Evolutionary conservation across 2,113 vertebrate genomes (phyloP).

Genomic region (Bufo bufo): DNA sequence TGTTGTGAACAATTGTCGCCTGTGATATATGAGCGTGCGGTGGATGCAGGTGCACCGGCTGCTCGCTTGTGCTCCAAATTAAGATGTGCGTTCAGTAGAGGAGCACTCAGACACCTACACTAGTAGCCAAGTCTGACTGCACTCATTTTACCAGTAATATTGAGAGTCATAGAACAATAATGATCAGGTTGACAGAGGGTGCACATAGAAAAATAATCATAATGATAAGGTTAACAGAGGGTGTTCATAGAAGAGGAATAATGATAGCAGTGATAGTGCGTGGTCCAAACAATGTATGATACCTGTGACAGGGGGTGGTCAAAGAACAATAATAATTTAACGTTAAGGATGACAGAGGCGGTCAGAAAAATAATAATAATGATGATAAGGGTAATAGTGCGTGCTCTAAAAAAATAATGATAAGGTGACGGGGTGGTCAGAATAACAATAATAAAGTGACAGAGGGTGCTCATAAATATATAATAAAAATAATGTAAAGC

Average conservation of each 20-base stretch:
- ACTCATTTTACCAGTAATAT: background rate
- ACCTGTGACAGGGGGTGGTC: background rate
- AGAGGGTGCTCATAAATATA: background rate
- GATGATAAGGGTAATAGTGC: background rate
- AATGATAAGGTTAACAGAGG: background rate
- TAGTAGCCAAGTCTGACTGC: background rate
- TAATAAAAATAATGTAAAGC: background rate
- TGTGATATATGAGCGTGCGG: conserved; percentile 27
- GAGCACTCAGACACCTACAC: background rate
- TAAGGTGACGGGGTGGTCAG: background rate
- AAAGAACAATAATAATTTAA: background rate
- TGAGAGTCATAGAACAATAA: background rate
- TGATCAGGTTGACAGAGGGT: background rate
- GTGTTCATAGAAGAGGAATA: background rate
- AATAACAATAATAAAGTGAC: background rate
- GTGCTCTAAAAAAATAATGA: background rate
- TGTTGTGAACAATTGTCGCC: conserved; percentile 26
- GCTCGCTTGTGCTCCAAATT: background rate
- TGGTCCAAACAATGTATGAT: too few relatives aligned
- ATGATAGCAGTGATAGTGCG: background rate
- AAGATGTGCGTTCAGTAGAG: background rate
- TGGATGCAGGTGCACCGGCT: background rate
- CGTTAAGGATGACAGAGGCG: background rate
- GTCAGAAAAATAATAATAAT: background rate
- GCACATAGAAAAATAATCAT: background rate